Conservation (phyloP, 2,888 invertebrate genomes). For the Acleris literana region DNA sequence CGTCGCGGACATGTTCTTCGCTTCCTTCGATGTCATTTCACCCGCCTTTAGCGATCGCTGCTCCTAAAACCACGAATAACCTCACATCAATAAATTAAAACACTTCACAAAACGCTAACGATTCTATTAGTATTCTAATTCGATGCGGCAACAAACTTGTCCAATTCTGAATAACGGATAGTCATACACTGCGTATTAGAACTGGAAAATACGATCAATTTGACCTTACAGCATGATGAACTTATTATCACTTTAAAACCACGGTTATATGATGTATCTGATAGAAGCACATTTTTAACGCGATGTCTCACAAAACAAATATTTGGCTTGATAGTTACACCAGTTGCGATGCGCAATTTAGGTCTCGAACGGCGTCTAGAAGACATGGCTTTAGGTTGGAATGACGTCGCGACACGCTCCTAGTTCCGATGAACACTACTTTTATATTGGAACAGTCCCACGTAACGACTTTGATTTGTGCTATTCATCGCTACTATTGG, state of each 20-base stretch:
- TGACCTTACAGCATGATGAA: conserved; percentile 51
- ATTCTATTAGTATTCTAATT: conserved; percentile 34
- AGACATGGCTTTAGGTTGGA: conserved; percentile 64
- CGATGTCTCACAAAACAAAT: conserved; percentile 66
- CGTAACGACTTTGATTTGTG: conserved; percentile 70
- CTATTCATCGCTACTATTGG: conserved; percentile 74
- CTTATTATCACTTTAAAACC: conserved; percentile 59
- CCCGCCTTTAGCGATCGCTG: conserved; percentile 92
- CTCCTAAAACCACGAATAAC: conserved; percentile 84
- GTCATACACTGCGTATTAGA: conserved; percentile 10
- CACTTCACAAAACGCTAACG: conserved; percentile 26
- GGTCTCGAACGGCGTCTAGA: conserved; percentile 73
- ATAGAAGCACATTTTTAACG: conserved; percentile 52
- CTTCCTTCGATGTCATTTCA: conserved; percentile 93
- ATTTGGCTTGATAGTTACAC: conserved; percentile 70
- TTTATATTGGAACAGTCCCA: conserved; percentile 70
- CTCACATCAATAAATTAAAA: conserved; percentile 26
- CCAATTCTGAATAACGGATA: conserved; percentile 21
- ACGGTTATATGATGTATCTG: conserved; percentile 51
- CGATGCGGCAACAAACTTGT: conserved; percentile 30
- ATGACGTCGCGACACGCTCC: conserved; percentile 57
- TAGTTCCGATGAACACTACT: conserved; percentile 66
- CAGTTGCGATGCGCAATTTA: conserved; percentile 75
- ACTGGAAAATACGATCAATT: conserved; percentile 39
- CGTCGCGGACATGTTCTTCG: conserved; percentile 92